Base-by-base conservation (phyloP, 2,888 invertebrate species). In the Baccha elongata region DNA sequence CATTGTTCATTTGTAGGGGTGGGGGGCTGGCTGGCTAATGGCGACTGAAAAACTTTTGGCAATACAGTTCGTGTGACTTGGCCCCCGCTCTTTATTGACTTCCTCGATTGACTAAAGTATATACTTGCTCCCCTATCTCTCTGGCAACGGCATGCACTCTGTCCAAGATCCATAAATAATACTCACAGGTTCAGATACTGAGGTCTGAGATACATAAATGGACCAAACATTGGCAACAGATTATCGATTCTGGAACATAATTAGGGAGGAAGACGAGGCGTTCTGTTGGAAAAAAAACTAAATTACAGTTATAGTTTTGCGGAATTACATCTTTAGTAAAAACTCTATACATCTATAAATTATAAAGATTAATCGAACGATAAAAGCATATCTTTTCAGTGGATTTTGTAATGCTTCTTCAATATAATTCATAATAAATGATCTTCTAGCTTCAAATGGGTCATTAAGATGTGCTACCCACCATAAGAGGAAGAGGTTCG, bases 281-380 rank as follows among this genome's bases (percentile, higher is more conserved):
- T 83, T 73, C 60, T 78, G 19, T 44, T 76, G 78, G 76, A 83
- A 83, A 83, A 83, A 44, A 15, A 52, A 60, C 52, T 50, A 8
- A 8, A 32, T n/a, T n/a, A n/a, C n/a, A n/a, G n/a, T n/a, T n/a
- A n/a, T n/a, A n/a, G n/a, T n/a, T n/a, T n/a, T n/a, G 8, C 3
- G n/a, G n/a, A 32, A 32, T 7, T n/a, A n/a, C 48, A 68, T 40
- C 48, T 55, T 37, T 44, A 69, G 76, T 60, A 76, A 64, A 68
- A 83, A 76, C 83, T n/a, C n/a, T n/a, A n/a, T n/a, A n/a, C n/a
- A n/a, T n/a, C n/a, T 78, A 83, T 83, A 83, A 83, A 83, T 83
- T 83, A 83, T 78, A 67, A 64, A 78, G 83, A 83, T 83, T 78
- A 83, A 83, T 83, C 83, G 76, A 83, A 83, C 64, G 76, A 83